These are phyloP conservation scores for Microctenopoma steveboyesi DNA, from an alignment of 2,797 vertebrate species.

Conservation along the genomic window DNA sequence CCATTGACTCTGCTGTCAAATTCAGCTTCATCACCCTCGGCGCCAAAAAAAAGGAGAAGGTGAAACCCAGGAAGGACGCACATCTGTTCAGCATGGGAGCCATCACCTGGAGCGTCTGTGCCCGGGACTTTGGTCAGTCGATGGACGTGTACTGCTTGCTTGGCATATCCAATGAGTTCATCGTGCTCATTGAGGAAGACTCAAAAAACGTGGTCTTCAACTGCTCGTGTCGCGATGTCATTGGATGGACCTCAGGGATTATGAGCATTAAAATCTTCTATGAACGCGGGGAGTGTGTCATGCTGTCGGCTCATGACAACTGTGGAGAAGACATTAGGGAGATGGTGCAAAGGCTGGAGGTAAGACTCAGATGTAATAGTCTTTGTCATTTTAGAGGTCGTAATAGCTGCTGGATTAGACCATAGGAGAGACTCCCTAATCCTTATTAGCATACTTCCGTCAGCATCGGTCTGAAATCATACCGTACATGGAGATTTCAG, in stretches of 20 bases:
- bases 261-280: constrained; percentile 97
- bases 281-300: constrained; percentile 94
- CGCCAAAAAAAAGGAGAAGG: constrained; percentile 95
- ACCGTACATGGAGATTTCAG: constrained; percentile 10
- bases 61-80: constrained; percentile 91
- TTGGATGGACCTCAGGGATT: constrained; percentile 96
- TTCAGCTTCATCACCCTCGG: constrained; percentile 98
- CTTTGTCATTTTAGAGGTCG: constrained; percentile 22
- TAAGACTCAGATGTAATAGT: constrained; percentile 60
- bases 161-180: constrained; percentile 96
- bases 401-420: constrained; percentile 34
- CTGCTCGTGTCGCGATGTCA: constrained; percentile 97
- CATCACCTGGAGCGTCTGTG: constrained; percentile 92
- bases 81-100: constrained; percentile 92
- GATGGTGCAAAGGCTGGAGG: constrained; percentile 93
- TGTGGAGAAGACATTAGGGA: constrained; percentile 92
- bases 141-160: constrained; percentile 92
- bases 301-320: constrained; percentile 91
- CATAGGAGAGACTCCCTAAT: not conserved
- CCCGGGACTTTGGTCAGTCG: constrained; percentile 92
- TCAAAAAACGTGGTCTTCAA: constrained; percentile 97
- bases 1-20: constrained; percentile 92
- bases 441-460: constrained; percentile 4
- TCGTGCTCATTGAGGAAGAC: constrained; percentile 94
- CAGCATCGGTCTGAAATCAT: constrained; percentile 9